Conservation (phyloP, 2,797 vertebrate genomes). For the Gallirallus australis region DNA sequence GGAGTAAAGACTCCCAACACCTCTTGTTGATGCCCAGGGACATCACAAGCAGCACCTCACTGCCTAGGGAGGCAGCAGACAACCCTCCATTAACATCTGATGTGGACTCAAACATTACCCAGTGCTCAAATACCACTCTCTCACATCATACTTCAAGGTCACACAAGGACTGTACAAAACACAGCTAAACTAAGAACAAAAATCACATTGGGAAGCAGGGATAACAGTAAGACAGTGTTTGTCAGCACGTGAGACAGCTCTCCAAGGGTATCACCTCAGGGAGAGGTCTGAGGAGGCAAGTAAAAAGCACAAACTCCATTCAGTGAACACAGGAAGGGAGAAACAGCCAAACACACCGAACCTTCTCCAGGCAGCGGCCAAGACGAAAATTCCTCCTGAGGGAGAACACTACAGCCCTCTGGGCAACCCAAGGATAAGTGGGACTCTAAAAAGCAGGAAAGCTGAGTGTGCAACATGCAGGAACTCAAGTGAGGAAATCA, state of each 20-base stretch:
- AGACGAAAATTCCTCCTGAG: neutral
- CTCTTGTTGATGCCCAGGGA: neutral
- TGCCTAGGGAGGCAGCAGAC: neutral
- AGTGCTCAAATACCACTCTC: neutral
- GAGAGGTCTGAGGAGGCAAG: neutral
- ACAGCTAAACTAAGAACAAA: neutral
- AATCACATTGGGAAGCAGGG: neutral
- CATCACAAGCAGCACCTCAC: neutral
- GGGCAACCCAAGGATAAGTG: fast-evolving
- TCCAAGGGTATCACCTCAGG: neutral
- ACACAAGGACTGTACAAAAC: neutral
- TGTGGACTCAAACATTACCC: neutral
- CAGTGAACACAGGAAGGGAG: neutral
- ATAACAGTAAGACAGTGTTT: neutral
- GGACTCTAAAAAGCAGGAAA: neutral
- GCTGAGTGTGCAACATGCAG: neutral
- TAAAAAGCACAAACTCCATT: neutral
- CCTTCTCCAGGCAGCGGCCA: neutral
- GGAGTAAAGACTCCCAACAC: neutral
- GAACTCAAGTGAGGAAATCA: neutral
- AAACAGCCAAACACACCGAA: fast-evolving
- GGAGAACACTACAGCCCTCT: neutral
- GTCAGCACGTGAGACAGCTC: neutral
- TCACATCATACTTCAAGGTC: neutral
- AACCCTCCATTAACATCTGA: neutral